Evolutionary conservation across 2,888 invertebrate genomes (phyloP).

Genomic region (Emesis furor): DNA sequence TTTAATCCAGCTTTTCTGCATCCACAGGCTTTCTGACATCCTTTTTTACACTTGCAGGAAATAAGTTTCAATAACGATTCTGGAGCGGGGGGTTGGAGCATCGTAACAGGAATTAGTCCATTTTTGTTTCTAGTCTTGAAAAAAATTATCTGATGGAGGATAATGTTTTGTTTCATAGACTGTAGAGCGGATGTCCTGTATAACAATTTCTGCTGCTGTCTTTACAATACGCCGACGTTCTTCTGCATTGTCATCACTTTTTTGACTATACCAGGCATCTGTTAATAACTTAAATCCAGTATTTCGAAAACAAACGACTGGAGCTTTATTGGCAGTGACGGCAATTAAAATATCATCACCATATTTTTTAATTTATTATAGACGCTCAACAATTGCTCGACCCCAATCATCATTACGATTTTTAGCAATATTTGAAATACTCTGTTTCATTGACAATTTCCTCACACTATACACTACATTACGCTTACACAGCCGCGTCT

Average conservation of each 20-base stretch:
- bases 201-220: background rate
- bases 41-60: background rate
- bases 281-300: too few species aligned
- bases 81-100: constrained; percentile 26
- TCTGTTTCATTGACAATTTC: constrained; percentile 14
- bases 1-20: background rate
- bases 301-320: too few species aligned
- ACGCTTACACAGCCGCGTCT: constrained; percentile 9
- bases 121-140: constrained; percentile 25
- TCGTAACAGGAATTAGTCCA: constrained; percentile 41
- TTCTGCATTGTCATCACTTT: background rate
- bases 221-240: background rate
- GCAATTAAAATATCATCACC: too few species aligned
- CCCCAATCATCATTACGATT: constrained; percentile 14
- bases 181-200: background rate
- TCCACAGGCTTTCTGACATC: background rate
- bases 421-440: constrained; percentile 10
- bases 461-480: constrained; percentile 14
- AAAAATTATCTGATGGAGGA: background rate
- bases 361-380: background rate
- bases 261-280: too few species aligned
- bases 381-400: constrained; percentile 11
- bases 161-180: background rate
- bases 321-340: too few species aligned
- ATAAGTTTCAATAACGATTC: constrained; percentile 7